Conservation (phyloP, 2,888 invertebrate species). For the Crioceris asparagi region DNA sequence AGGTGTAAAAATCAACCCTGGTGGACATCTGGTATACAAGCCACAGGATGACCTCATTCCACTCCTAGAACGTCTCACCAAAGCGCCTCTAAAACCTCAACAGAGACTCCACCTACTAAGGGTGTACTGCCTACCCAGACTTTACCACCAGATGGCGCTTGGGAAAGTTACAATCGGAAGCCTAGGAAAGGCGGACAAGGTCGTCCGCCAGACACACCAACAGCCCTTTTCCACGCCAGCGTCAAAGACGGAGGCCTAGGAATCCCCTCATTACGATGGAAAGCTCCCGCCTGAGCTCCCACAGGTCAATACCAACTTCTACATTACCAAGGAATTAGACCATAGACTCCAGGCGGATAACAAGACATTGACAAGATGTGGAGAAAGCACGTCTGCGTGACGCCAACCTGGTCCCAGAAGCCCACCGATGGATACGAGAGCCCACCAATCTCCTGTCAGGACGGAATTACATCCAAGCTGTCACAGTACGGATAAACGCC, state of each 20-base stretch:
- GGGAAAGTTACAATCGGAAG: not conserved
- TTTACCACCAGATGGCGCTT: slow-evolving; percentile 3
- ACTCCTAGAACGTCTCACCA: slow-evolving; percentile 1
- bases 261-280: slow-evolving; percentile 6
- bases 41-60: not conserved
- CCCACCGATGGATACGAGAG: slow-evolving; percentile 6
- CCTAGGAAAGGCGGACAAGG: slow-evolving; percentile 1
- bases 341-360: too few relatives aligned
- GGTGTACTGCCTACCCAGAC: slow-evolving; percentile 1
- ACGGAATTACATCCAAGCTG: slow-evolving; percentile 3
- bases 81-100: slow-evolving; percentile 6
- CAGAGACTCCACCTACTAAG: slow-evolving; percentile 6
- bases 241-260: slow-evolving; percentile 9
- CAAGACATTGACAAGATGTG: too few relatives aligned
- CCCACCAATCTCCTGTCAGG: slow-evolving; percentile 4
- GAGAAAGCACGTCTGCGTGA: slow-evolving; percentile 6
- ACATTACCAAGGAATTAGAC: too few relatives aligned
- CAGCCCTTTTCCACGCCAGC: slow-evolving; percentile 6
- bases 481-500: slow-evolving; percentile 10
- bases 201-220: slow-evolving; percentile 5
- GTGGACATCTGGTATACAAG: not conserved
- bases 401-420: not conserved
- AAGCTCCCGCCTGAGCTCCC: too few relatives aligned
- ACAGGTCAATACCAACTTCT: too few relatives aligned
- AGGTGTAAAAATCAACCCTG: slow-evolving; percentile 1